Conservation (phyloP, 2,888 invertebrate genomes). For the Stenolophus ochropezus region DNA sequence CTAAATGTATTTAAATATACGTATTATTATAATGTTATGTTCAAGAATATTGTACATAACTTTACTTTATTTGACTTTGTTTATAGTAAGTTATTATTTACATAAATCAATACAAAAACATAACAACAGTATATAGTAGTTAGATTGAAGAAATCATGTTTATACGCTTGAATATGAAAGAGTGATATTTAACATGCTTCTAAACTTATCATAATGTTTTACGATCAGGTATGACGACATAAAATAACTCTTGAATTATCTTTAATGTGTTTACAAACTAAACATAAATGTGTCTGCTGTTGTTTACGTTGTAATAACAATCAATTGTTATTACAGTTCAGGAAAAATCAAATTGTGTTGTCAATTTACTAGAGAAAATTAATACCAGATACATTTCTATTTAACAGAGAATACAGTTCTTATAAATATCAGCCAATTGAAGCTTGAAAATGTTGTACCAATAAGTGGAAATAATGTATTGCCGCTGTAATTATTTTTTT, state of each 20-base stretch:
- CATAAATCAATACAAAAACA: too few relatives aligned
- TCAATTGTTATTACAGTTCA: slow-evolving; percentile 26
- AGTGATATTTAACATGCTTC: background rate
- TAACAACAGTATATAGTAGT: background rate
- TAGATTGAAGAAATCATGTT: background rate
- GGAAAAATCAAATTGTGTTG: background rate
- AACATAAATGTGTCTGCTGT: slow-evolving; percentile 30
- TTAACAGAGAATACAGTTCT: too few relatives aligned
- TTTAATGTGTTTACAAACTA: slow-evolving; percentile 36
- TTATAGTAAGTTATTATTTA: too few relatives aligned
- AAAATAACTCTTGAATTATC: slow-evolving; percentile 20
- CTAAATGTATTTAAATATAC: too few relatives aligned
- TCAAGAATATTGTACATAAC: too few relatives aligned
- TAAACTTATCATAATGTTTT: background rate
- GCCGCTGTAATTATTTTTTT: too few relatives aligned
- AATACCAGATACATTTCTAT: too few relatives aligned
- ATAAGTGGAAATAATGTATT: too few relatives aligned
- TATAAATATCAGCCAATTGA: too few relatives aligned
- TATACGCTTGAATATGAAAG: background rate
- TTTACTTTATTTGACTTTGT: too few relatives aligned
- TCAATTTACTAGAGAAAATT: background rate
- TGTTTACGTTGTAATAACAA: slow-evolving; percentile 25
- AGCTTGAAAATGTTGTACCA: too few relatives aligned
- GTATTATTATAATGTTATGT: too few relatives aligned
- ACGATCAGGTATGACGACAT: background rate